Percentiles rank a stretch among this genome's conserved stretches.
Conservation (phyloP, 2,888 invertebrate genomes). For the Parasteatoda lunata region DNA sequence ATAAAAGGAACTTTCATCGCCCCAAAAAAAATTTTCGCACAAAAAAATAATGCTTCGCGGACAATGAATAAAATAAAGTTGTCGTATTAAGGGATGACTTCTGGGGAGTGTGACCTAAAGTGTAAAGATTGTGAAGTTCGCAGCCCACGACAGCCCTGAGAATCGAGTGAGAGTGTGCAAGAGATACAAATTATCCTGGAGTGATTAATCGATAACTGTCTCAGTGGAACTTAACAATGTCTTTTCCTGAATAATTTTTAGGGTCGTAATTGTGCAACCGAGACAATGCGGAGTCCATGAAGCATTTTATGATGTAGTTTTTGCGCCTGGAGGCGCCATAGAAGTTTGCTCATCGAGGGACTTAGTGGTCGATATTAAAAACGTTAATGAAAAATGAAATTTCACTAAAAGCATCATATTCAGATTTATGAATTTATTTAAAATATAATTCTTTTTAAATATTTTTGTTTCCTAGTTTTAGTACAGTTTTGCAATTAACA, state of each 20-base stretch:
- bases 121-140: not conserved
- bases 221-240: slow-evolving; percentile 38
- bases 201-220: slow-evolving; percentile 47
- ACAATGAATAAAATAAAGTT: too few species aligned
- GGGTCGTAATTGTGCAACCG: slow-evolving; percentile 37
- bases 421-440: too few species aligned
- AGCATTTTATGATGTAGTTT: slow-evolving; percentile 17
- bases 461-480: too few species aligned
- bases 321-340: slow-evolving; percentile 24
- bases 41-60: too few species aligned
- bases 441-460: too few species aligned
- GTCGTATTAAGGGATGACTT: too few species aligned
- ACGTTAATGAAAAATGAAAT: not conserved
- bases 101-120: not conserved
- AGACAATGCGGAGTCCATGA: slow-evolving; percentile 42
- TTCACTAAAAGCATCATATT: not conserved
- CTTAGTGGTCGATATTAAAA: not conserved
- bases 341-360: slow-evolving; percentile 6
- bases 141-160: not conserved
- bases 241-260: slow-evolving; percentile 33
- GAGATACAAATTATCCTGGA: slow-evolving; percentile 25
- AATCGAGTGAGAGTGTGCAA: slow-evolving; percentile 14
- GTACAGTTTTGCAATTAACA: too few species aligned
- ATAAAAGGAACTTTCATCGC: too few species aligned
- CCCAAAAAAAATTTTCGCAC: too few species aligned